Evolutionary conservation across 2,113 vertebrate genomes (phyloP), one percentile per base, ranked within the genome.

Genomic region (Ophthalmolycus amberensis): DNA sequence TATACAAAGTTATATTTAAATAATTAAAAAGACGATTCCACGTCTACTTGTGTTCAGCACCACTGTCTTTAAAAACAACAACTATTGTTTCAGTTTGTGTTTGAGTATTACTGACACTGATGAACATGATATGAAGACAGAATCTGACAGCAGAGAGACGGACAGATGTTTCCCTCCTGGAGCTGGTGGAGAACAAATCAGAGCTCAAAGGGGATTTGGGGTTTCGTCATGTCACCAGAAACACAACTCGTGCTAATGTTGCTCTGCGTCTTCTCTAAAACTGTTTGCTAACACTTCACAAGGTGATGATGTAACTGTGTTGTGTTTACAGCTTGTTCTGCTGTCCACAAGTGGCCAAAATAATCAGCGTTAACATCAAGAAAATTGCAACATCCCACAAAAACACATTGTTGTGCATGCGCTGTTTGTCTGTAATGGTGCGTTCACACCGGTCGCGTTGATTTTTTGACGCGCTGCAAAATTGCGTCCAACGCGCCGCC

Each of bases 81-180:
- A 32, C 59, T 58, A 50, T 70, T 64, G 60, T 75, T 75, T 79
- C 37, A 18, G 22, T 79, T 59, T 34, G 0, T 37, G 16, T 60
- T 42, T 12, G 15, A 67, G 54, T 71, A 38, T 68, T 44, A 42
- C 9, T 64, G 60, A 79, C n/a, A n/a, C 60, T 69, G 54, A 75
- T 27, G 32, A 79, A 75, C 25, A 50, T 8, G 16, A 64, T 66
- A 71, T 84, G 29, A 52, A 78, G 60, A 84, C 37, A 77, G 54
- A n/a, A 25, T 56, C 5, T 56, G 54, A 10, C 22, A 56, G 4
- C 54, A n/a, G 27, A 7, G 46, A 48, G 5, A 15, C 46, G 6
- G 15, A 15, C 46, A 16, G 15, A 56, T 12, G 25, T 56, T 56
- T 56, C 52, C 22, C n/a, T 56, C 42, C 22, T 25, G 54, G n/a